phyloP scores from a whole-genome alignment of 2,797 vertebrate genomes.

The Urosaurus nigricauda region DNA sequence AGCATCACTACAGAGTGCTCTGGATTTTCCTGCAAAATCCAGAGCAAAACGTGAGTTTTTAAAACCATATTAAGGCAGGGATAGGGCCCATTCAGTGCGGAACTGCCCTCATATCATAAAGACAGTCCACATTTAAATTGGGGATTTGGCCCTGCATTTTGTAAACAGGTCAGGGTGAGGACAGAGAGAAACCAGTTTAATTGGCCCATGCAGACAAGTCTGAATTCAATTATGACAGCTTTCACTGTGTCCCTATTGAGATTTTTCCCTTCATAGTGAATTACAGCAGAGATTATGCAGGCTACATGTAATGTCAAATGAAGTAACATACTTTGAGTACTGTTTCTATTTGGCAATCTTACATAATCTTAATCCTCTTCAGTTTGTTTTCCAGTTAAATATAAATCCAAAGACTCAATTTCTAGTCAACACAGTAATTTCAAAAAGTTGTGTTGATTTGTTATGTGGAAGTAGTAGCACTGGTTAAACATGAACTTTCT shows the following conservation, averaged over 20 bases:
- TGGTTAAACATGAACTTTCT: background rate
- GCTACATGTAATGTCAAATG: constrained; percentile 57
- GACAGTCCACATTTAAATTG: no score
- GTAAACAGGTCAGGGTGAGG: no score
- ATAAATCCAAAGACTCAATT: constrained; percentile 36
- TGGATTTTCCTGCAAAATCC: no score
- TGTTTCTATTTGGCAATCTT: constrained; percentile 56
- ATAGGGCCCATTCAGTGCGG: no score
- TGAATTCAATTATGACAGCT: constrained; percentile 12
- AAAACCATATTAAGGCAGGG: no score
- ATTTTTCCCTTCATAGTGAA: constrained; percentile 58
- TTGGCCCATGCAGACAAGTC: no score
- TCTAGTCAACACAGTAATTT: constrained; percentile 52
- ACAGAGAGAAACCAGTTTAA: no score
- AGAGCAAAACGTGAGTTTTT: no score
- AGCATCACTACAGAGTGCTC: no score
- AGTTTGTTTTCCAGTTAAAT: constrained; percentile 39
- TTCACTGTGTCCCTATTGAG: constrained; percentile 40
- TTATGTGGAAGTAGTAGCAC: background rate
- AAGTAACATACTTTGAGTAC: constrained; percentile 49
- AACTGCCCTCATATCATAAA: no score
- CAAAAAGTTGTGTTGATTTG: background rate
- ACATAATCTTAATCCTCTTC: constrained; percentile 50
- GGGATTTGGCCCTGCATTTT: no score
- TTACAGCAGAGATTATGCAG: constrained; percentile 55